Evolutionary conservation across 2,113 vertebrate genomes (phyloP).

Genomic region (Clarias macrocephalus): DNA sequence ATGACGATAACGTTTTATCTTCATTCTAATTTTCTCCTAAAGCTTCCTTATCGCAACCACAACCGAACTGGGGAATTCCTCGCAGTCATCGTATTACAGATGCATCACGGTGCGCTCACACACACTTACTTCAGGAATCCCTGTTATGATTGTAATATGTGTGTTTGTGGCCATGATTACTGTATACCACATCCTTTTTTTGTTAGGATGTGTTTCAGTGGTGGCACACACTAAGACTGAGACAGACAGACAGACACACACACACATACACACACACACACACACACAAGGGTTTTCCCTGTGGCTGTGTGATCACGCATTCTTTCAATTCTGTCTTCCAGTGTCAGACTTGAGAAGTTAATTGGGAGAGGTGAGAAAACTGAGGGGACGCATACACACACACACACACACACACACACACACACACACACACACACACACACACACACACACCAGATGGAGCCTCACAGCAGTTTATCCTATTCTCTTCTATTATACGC

Average conservation of each 20-base stretch:
- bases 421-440: slow-evolving; percentile 29
- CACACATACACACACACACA: slow-evolving; percentile 27
- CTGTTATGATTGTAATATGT: not conserved
- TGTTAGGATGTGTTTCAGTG: not conserved
- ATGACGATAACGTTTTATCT: too few relatives aligned
- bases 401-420: slow-evolving; percentile 28
- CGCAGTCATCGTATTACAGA: too few relatives aligned
- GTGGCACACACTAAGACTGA: not conserved
- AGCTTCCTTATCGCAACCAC: too few relatives aligned
- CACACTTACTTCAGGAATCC: not conserved
- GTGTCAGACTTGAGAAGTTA: slow-evolving; percentile 70
- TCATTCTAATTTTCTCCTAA: too few relatives aligned
- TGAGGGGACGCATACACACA: slow-evolving; percentile 38
- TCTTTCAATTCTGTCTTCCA: slow-evolving; percentile 25
- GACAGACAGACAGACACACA: slow-evolving; percentile 42
- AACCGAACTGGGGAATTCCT: too few relatives aligned
- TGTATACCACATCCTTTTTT: not conserved
- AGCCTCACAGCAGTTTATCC: slow-evolving; percentile 12
- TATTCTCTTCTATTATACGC: not conserved
- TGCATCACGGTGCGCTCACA: not conserved
- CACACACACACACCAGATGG: slow-evolving; percentile 8
- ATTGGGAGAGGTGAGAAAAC: slow-evolving; percentile 70
- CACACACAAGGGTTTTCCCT: slow-evolving; percentile 25
- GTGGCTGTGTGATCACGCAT: slow-evolving; percentile 40
- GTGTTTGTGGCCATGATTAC: not conserved